Conservation (phyloP, 2,797 vertebrate species). For the Gallirallus australis region DNA sequence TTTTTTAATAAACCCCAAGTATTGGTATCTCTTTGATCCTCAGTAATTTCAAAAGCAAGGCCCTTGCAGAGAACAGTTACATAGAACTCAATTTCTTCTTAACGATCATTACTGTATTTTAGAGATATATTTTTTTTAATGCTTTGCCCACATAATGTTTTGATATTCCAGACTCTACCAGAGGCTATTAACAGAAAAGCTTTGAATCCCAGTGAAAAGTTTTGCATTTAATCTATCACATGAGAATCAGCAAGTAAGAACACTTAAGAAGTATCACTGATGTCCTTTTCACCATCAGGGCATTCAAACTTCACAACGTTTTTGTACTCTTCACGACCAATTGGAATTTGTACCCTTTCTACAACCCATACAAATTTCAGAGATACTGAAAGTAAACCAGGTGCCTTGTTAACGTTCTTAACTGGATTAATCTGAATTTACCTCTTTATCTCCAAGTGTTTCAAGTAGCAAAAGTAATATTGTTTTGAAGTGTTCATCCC, state of each 20-base stretch:
- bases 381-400: not conserved
- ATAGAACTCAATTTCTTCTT: not conserved
- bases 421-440: constrained; percentile 59
- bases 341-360: not conserved
- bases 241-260: not conserved
- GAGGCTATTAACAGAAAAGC: not conserved
- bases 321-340: not conserved
- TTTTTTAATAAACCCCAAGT: not conserved
- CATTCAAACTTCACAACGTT: not conserved
- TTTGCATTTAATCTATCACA: accelerated
- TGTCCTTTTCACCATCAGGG: not conserved
- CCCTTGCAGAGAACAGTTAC: not conserved
- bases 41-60: not conserved
- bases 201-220: not conserved
- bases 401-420: not conserved
- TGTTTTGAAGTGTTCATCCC: constrained; percentile 99
- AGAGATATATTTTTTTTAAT: not conserved
- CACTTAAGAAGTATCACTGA: not conserved
- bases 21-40: not conserved
- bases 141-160: not conserved
- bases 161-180: not conserved
- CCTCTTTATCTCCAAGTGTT: constrained; percentile 96
- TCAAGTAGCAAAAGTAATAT: constrained; percentile 94
- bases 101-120: not conserved
- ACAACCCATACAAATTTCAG: not conserved